Conservation (phyloP, 2,888 invertebrate species). For the Lasioglossum morio region DNA sequence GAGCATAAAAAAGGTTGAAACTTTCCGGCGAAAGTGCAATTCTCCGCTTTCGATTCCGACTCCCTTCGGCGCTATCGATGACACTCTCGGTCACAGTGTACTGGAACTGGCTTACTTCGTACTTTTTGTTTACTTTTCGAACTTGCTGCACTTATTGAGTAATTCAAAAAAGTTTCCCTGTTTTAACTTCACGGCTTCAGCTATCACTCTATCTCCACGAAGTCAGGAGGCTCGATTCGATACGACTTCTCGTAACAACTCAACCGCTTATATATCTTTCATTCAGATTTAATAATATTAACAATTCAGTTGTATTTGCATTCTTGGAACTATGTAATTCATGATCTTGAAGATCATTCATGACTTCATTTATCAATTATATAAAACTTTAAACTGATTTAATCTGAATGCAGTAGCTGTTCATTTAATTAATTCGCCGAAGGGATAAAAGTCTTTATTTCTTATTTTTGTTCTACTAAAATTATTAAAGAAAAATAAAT, state of each 20-base stretch:
- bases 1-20: constrained; percentile 70
- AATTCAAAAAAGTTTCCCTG: constrained; percentile 4
- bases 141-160: neutral
- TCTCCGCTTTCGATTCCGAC: constrained; percentile 64
- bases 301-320: neutral
- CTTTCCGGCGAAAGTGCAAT: constrained; percentile 71
- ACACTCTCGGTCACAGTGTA: constrained; percentile 20
- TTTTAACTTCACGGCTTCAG: neutral
- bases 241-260: neutral
- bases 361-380: neutral
- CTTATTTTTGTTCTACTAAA: neutral
- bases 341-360: neutral
- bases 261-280: neutral
- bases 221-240: neutral
- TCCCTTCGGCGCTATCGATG: constrained; percentile 26
- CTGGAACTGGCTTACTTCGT: constrained; percentile 28
- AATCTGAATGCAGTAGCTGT: neutral
- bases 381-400: neutral
- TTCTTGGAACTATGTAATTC: neutral
- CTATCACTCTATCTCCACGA: neutral
- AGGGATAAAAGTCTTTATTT: neutral
- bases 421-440: neutral
- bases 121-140: neutral
- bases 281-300: neutral
- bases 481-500: neutral